Evolutionary conservation across 2,888 invertebrate genomes (phyloP).

Genomic region (Geotrupes spiniger): DNA sequence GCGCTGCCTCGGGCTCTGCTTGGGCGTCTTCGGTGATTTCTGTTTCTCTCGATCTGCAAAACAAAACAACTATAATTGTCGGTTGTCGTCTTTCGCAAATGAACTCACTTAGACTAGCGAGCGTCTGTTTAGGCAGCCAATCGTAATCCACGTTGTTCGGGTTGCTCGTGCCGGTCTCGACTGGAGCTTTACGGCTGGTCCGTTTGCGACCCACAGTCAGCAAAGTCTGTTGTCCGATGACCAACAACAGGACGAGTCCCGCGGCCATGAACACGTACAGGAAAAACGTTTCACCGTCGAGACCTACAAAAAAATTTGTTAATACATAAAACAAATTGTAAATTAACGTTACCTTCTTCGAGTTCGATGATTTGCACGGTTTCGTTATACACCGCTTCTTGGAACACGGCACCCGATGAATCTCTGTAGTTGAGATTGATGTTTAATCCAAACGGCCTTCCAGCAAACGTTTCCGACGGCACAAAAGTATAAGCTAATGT

Average conservation of each 20-base stretch:
- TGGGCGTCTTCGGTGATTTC: conserved; percentile 67
- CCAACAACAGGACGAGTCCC: conserved; percentile 79
- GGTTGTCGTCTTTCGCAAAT: conserved; percentile 42
- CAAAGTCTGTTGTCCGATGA: conserved; percentile 85
- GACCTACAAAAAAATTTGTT: conserved; percentile 47
- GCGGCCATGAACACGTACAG: conserved; percentile 93
- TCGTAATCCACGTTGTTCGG: conserved; percentile 95
- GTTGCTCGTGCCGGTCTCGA: conserved; percentile 90
- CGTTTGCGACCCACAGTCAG: conserved; percentile 80
- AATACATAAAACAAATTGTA: conserved; percentile 2
- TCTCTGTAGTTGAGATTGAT: conserved; percentile 91
- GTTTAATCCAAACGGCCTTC: conserved; percentile 93
- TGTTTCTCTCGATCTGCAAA: conserved; percentile 45
- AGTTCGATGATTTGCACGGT: conserved; percentile 94
- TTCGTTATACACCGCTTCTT: conserved; percentile 96
- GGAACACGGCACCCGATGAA: conserved; percentile 61
- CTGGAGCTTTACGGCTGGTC: conserved; percentile 54
- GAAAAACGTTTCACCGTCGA: conserved; percentile 99
- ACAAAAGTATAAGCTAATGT: conserved; percentile 93
- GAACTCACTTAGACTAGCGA: conserved; percentile 77
- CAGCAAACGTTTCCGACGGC: conserved; percentile 94
- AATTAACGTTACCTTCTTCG: conserved; percentile 65
- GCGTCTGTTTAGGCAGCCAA: conserved; percentile 93
- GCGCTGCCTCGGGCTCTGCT: conserved; percentile 70
- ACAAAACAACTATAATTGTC: conserved; percentile 37